Conservation (phyloP, 2,888 invertebrate species). For the Ceraclea dissimilis region DNA sequence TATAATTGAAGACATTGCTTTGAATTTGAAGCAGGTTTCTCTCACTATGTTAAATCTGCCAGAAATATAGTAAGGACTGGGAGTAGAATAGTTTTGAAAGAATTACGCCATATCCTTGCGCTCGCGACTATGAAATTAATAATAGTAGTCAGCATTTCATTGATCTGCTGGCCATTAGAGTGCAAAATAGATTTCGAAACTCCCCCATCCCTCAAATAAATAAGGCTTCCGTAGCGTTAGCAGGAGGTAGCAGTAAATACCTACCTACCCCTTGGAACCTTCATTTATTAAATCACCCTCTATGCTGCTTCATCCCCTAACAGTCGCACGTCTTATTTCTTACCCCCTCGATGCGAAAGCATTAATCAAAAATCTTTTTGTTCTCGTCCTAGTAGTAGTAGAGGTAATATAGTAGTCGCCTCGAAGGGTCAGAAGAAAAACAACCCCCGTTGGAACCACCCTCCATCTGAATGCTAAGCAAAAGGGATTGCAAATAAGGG, state of each 20-base stretch:
- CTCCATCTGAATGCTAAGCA: constrained; percentile 1
- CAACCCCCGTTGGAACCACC: constrained; percentile 7
- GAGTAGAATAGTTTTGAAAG: too few species aligned
- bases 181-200: not conserved
- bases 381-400: constrained; percentile 1
- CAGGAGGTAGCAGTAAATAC: too few species aligned
- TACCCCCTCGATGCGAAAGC: constrained; percentile 11
- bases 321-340: constrained; percentile 14
- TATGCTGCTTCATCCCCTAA: not conserved
- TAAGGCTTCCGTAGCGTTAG: not conserved
- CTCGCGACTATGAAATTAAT: too few species aligned
- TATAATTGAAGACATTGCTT: too few species aligned
- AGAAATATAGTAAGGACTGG: too few species aligned
- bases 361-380: constrained; percentile 26
- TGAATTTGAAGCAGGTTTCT: too few species aligned
- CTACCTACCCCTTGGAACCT: not conserved
- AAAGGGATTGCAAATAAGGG: constrained; percentile 13
- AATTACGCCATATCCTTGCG: too few species aligned
- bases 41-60: too few species aligned
- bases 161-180: not conserved
- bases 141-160: not conserved
- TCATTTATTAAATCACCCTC: constrained; percentile 3
- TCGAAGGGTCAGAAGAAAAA: constrained; percentile 22
- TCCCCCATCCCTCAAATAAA: not conserved
- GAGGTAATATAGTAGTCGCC: constrained; percentile 3